These are phyloP conservation scores for Sardinella longiceps DNA, from an alignment of 2,797 vertebrate genomes.

Conservation along the genomic window DNA sequence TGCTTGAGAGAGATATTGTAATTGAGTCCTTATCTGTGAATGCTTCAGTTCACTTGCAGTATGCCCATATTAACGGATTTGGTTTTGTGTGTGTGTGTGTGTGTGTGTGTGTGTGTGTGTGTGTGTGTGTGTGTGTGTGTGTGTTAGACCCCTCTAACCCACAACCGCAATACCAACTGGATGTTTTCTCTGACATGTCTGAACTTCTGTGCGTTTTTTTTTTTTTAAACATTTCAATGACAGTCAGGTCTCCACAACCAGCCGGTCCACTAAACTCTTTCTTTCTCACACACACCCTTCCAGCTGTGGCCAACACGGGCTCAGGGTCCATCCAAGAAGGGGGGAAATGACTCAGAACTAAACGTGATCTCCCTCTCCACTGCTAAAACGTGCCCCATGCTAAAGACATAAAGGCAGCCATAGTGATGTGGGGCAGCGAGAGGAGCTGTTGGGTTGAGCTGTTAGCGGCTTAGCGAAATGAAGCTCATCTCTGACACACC, in stretches of 20 bases:
- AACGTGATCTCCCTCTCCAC: no score
- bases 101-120: conserved; percentile 20
- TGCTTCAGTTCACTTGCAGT: conserved; percentile 27
- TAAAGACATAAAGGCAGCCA: no score
- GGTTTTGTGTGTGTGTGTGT: neutral
- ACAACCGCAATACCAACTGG: neutral
- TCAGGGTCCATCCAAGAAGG: no score
- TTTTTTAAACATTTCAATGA: neutral
- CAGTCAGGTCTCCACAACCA: neutral
- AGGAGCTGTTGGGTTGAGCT: no score
- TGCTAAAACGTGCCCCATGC: no score
- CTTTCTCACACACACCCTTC: no score
- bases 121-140: conserved; percentile 29
- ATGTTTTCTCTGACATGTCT: neutral
- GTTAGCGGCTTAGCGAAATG: no score
- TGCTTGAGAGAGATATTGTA: conserved; percentile 22
- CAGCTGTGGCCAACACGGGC: neutral
- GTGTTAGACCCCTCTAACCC: neutral
- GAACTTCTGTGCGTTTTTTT: neutral
- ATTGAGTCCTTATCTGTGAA: conserved; percentile 16
- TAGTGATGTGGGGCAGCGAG: no score
- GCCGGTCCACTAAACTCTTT: neutral
- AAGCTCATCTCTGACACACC: no score
- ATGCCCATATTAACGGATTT: conserved; percentile 29
- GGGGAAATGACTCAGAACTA: no score